Base-by-base conservation (phyloP, 2,113 vertebrate species). In the Plestiodon gilberti region DNA sequence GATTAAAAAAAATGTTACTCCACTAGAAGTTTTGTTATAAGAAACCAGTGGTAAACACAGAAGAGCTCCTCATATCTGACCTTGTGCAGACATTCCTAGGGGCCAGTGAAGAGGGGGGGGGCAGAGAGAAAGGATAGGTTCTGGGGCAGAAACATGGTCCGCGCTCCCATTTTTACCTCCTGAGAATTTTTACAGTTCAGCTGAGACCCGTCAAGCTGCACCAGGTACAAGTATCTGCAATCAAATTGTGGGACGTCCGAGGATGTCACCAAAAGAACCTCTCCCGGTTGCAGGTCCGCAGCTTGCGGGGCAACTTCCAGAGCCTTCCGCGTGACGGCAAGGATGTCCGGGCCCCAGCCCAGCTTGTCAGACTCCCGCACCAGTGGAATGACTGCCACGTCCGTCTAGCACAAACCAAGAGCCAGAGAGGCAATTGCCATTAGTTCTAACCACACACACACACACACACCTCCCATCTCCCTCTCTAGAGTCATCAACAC, bases 341-440 rank as follows among this genome's bases (percentile, higher is more conserved):
- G 33, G 23, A 18, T 0, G 17, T 57, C 76, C 28, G 13, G 5
- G 11, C 33, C 52, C 87, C 77, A 75, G 0, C 4, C 33, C 57
- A 23, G 33, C 18, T 43, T 61, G 5, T 75, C 11, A 1, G 57
- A n/a, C 17, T 65, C 33, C 69, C 57, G 40, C 18, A 18, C 35
- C 77, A 83, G n/a, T 1, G 82, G 87, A 10, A 88, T 2, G 48
- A 84, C 82, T 30, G 55, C 18, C 67, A 75, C 87, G n/a, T 88
- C 87, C 8, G 77, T 80, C 87, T 88, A 69, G 20, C 38, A 13
- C 48, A n/a, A 87, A 25, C 61, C 23, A 6, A 67, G 30, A 65
- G 3, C 30, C 35, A 75, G 59, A 80, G 17, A 40, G 33, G 23
- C 33, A 15, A 71, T 1, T 20, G 28, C 1, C 14, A 17, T 9